A percentile compares a stretch with the other conserved stretches of the same genome.
Evolutionary conservation across 2,888 invertebrate species (phyloP).

Genomic region (Drosophila emarginata): DNA sequence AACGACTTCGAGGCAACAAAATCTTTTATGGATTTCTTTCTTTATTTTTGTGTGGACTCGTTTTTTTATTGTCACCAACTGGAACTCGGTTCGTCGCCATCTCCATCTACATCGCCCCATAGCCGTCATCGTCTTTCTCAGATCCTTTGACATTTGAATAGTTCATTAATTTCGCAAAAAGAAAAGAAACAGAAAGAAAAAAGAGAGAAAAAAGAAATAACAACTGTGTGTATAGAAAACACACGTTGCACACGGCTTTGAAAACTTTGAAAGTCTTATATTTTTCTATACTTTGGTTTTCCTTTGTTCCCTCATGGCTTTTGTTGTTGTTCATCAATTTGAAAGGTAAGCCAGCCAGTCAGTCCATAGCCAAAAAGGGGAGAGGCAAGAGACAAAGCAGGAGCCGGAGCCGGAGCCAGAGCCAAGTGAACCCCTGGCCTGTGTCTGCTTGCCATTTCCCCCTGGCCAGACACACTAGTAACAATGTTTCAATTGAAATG

Average conservation of each 20-base stretch:
- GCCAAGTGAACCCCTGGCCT: not conserved
- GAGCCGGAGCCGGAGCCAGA: not conserved
- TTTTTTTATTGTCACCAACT: constrained; percentile 74
- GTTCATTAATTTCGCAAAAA: constrained; percentile 75
- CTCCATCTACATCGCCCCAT: constrained; percentile 36
- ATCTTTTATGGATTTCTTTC: constrained; percentile 74
- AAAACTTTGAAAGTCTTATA: constrained; percentile 70
- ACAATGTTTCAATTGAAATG: constrained; percentile 47
- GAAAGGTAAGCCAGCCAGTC: constrained; percentile 62
- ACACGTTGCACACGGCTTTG: constrained; percentile 29
- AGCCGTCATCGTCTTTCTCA: constrained; percentile 62
- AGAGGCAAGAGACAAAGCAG: constrained; percentile 8
- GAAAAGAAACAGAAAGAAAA: constrained; percentile 57
- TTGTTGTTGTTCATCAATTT: constrained; percentile 77
- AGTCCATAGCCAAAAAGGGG: not conserved
- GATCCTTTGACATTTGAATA: constrained; percentile 78
- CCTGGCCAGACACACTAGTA: constrained; percentile 17
- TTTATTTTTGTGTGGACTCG: constrained; percentile 58
- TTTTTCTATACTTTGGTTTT: constrained; percentile 66
- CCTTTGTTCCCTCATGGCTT: constrained; percentile 59
- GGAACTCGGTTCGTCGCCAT: constrained; percentile 1
- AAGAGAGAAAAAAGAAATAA: constrained; percentile 21
- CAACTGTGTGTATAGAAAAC: constrained; percentile 21
- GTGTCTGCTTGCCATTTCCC: constrained; percentile 11
- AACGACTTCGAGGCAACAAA: constrained; percentile 66